Conservation (phyloP, 1,140 invertebrate species). For the Drosophila suzukii region DNA sequence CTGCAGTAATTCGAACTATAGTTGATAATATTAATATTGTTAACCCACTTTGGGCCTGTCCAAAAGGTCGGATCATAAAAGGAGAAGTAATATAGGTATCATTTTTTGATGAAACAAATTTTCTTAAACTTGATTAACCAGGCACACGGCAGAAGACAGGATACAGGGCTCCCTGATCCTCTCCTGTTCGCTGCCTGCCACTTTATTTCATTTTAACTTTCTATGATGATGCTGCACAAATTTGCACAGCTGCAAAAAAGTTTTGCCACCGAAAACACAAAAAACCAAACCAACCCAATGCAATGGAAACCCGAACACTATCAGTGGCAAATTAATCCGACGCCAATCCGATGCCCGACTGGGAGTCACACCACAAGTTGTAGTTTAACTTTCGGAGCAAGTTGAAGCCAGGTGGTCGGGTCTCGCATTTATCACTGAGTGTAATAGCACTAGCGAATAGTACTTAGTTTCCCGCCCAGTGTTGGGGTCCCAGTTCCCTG, state of each 20-base stretch:
- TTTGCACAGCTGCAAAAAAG: slow-evolving; percentile 57
- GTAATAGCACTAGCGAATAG: slow-evolving; percentile 33
- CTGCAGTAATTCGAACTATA: slow-evolving; percentile 31
- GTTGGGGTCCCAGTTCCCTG: slow-evolving; percentile 73
- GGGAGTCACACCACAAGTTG: slow-evolving; percentile 38
- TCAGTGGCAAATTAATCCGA: slow-evolving; percentile 66
- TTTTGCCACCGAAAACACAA: slow-evolving; percentile 30
- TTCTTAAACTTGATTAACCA: slow-evolving; percentile 77
- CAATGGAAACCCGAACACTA: slow-evolving; percentile 34
- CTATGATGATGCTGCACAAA: slow-evolving; percentile 57
- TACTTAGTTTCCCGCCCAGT: slow-evolving; percentile 4
- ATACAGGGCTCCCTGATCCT: slow-evolving; percentile 26
- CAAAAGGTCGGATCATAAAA: slow-evolving; percentile 1
- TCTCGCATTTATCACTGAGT: slow-evolving; percentile 66
- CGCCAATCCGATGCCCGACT: slow-evolving; percentile 44
- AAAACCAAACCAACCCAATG: not conserved
- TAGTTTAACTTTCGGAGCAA: slow-evolving; percentile 29
- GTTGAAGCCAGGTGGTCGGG: slow-evolving; percentile 27
- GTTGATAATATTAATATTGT: slow-evolving; percentile 36
- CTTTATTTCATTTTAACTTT: slow-evolving; percentile 65
- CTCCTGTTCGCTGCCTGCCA: slow-evolving; percentile 25
- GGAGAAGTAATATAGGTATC: not conserved
- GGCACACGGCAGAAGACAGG: slow-evolving; percentile 25
- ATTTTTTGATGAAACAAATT: slow-evolving; percentile 51
- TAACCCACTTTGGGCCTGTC: slow-evolving; percentile 35